Conservation (phyloP, 2,888 invertebrate genomes). For the Beris morrisii region DNA sequence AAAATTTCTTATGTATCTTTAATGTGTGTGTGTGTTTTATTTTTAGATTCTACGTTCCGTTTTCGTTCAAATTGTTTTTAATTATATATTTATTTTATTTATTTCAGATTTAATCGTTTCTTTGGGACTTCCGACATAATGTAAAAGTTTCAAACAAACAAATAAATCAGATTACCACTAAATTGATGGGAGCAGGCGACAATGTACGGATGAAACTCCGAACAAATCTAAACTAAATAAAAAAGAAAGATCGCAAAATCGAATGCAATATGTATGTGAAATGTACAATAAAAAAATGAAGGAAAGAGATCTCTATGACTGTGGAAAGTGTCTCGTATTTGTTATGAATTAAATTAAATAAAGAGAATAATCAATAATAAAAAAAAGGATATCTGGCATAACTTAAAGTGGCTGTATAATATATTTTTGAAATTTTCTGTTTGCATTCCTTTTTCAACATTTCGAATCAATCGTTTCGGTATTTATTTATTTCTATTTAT, state of each 20-base stretch:
- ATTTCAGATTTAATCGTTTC: slow-evolving; percentile 28
- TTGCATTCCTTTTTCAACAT: slow-evolving; percentile 21
- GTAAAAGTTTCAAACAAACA: too few relatives aligned
- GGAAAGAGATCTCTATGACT: slow-evolving; percentile 3
- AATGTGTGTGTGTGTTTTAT: slow-evolving; percentile 16
- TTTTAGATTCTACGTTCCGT: slow-evolving; percentile 24
- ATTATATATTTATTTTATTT: slow-evolving; percentile 38
- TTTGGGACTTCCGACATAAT: too few relatives aligned
- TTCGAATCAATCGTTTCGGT: slow-evolving; percentile 9
- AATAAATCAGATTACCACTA: too few relatives aligned
- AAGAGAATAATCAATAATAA: slow-evolving; percentile 7
- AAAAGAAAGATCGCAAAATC: neutral
- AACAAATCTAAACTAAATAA: too few relatives aligned
- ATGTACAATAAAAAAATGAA: slow-evolving; percentile 5
- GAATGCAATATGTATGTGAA: neutral
- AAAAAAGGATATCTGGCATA: slow-evolving; percentile 26
- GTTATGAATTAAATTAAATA: slow-evolving; percentile 13
- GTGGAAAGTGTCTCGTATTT: slow-evolving; percentile 12
- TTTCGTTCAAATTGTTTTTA: slow-evolving; percentile 28
- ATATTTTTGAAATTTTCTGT: slow-evolving; percentile 28
- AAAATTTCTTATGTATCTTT: slow-evolving; percentile 8
- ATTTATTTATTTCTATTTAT: neutral
- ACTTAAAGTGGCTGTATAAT: slow-evolving; percentile 27
- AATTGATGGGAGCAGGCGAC: too few relatives aligned
- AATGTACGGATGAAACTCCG: too few relatives aligned